These are phyloP conservation scores for Ophion costatus DNA, from an alignment of 2,888 invertebrate species.

Conservation along the genomic window DNA sequence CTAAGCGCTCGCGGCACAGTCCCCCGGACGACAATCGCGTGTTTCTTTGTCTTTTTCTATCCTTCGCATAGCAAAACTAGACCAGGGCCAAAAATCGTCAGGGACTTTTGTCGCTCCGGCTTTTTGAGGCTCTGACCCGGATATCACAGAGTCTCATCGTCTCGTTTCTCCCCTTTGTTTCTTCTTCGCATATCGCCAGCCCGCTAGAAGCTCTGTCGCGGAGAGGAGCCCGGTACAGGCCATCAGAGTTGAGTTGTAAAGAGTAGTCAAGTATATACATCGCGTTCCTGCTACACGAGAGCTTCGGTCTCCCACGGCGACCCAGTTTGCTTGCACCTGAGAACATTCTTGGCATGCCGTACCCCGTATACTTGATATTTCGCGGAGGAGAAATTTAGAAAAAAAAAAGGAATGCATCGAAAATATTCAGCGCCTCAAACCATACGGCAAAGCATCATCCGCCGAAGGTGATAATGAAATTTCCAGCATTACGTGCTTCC, in stretches of 20 bases:
- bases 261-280: slow-evolving; percentile 36
- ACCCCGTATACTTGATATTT: slow-evolving; percentile 25
- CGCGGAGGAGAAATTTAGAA: not conserved
- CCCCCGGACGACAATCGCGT: slow-evolving; percentile 29
- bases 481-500: no score
- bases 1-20: not conserved
- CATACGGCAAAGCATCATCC: not conserved
- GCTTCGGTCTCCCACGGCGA: slow-evolving; percentile 40
- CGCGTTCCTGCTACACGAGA: slow-evolving; percentile 10
- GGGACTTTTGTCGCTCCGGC: slow-evolving; percentile 48
- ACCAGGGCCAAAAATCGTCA: slow-evolving; percentile 62
- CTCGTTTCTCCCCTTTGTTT: slow-evolving; percentile 59
- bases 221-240: slow-evolving; percentile 21
- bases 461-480: no score
- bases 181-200: slow-evolving; percentile 24
- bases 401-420: not conserved
- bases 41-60: slow-evolving; percentile 21
- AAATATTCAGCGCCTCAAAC: not conserved
- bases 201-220: slow-evolving; percentile 28
- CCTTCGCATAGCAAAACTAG: slow-evolving; percentile 41
- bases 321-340: slow-evolving; percentile 59
- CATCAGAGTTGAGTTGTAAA: slow-evolving; percentile 39
- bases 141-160: slow-evolving; percentile 51
- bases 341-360: slow-evolving; percentile 60
- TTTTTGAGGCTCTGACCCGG: slow-evolving; percentile 61